Base-by-base conservation (phyloP, 1,140 invertebrate species). In the Stegodyphus dumicola region DNA sequence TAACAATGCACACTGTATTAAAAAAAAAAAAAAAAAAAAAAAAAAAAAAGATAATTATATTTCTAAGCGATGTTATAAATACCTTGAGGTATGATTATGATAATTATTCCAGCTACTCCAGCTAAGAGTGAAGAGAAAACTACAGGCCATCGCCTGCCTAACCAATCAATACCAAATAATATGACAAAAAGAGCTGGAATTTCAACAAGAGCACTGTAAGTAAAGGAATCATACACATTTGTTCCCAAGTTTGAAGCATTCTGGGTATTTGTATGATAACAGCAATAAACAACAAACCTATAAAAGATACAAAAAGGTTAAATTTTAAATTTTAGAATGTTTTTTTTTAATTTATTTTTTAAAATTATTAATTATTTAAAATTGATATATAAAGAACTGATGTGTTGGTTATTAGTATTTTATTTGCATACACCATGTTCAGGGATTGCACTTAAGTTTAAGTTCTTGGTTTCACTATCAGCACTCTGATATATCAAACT, bases 101-200 rank as follows among this genome's bases (percentile, higher is more conserved):
- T 89, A 18, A 88, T 85, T 17, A 90, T 83, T 76, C 90, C 89
- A 60, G 88, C 88, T 33, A 90, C 77, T 1, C 90, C 90, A 84
- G 89, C 89, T 15, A 89, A 49, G 3, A 89, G 48, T 75, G 90
- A 88, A 6, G 88, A 86, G 9, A 89, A 49, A 18, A 88, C 83
- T n/a, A 90, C 76, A 7, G 90, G 87, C 89, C 89, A 90, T n/a
- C 90, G 79, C 13, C 90, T 86, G 6, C 90, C 90, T 10, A 88
- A 60, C 76, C 86, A 88, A 18, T 89, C 88, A 66, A 89, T 79
- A 33, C 89, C 85, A 74, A 85, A 88, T 52, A 88, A 85, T 51
- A 86, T 87, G 2, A 89, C 51, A 64, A 89, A 77, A 18, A 87
- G 77, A 5, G 88, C 64, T 6, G 89, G 88, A 17, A 89, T 83